Conservation (phyloP, 1,140 invertebrate genomes). For the Sesamia nonagrioides region DNA sequence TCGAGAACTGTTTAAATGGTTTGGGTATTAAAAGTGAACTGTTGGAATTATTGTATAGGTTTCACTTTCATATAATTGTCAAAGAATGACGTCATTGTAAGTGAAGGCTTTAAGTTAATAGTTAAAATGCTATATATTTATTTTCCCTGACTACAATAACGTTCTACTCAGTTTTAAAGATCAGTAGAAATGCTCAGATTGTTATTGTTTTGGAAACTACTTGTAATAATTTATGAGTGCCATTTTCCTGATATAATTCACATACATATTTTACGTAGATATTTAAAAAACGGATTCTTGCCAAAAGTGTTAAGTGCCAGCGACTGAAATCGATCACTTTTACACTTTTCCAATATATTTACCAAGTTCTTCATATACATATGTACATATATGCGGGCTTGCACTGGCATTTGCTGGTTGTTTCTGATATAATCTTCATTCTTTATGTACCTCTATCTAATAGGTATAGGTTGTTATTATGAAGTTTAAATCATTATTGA, state of each 20-base stretch:
- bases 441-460: not conserved
- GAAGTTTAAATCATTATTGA: no score
- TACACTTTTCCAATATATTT: not conserved
- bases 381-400: not conserved
- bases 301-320: not conserved
- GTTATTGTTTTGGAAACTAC: no score
- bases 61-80: no score
- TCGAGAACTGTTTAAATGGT: not conserved
- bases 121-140: no score
- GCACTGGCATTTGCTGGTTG: not conserved
- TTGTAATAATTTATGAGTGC: no score
- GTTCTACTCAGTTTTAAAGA: no score
- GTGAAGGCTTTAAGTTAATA: no score
- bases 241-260: not conserved
- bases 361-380: not conserved
- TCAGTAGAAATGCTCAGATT: no score
- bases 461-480: not conserved
- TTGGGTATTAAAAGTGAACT: not conserved
- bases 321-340: constrained; percentile 10
- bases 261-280: not conserved
- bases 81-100: no score
- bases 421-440: not conserved
- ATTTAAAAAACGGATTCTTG: constrained; percentile 12
- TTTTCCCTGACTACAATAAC: no score
- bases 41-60: no score